A percentile compares a stretch with the other conserved stretches of the same genome.
Conservation (phyloP, 2,888 invertebrate species). For the Cerceris ruficornis region DNA sequence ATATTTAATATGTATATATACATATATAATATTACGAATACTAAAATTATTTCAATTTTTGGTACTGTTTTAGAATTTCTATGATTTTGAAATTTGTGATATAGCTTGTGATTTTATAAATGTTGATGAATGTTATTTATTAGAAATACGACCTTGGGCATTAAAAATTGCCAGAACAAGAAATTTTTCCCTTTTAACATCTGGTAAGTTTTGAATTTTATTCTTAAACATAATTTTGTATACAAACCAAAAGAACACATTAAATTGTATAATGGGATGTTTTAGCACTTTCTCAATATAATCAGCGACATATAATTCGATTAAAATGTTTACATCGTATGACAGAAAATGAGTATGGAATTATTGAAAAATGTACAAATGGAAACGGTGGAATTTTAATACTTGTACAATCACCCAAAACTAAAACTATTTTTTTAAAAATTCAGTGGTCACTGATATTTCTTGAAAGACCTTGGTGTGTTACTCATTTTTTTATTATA, state of each 20-base stretch:
- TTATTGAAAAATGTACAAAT: conserved; percentile 37
- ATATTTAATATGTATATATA: neutral
- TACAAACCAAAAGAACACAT: neutral
- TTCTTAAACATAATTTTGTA: neutral
- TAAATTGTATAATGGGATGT: conserved; percentile 7
- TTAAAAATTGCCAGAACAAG: conserved; percentile 55
- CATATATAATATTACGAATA: neutral
- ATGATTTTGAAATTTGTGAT: conserved; percentile 53
- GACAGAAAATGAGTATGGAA: conserved; percentile 41
- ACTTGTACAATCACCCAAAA: conserved; percentile 53
- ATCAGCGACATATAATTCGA: conserved; percentile 52
- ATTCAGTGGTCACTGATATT: conserved; percentile 66
- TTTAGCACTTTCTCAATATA: conserved; percentile 68
- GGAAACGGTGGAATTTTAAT: conserved; percentile 65
- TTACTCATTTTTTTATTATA: conserved; percentile 68
- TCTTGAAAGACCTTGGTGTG: conserved; percentile 53
- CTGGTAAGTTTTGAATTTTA: conserved; percentile 56
- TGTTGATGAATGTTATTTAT: conserved; percentile 49
- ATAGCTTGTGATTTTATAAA: conserved; percentile 63
- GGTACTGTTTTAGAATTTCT: conserved; percentile 28
- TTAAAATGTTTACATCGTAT: conserved; percentile 54
- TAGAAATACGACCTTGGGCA: conserved; percentile 68
- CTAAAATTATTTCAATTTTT: neutral
- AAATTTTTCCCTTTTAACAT: conserved; percentile 65
- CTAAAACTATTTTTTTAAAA: conserved; percentile 48